A percentile compares a stretch with the other conserved stretches of the same genome.
phyloP scores from a whole-genome alignment of 2,113 vertebrate genomes.

The Pachycephala philippinensis region DNA sequence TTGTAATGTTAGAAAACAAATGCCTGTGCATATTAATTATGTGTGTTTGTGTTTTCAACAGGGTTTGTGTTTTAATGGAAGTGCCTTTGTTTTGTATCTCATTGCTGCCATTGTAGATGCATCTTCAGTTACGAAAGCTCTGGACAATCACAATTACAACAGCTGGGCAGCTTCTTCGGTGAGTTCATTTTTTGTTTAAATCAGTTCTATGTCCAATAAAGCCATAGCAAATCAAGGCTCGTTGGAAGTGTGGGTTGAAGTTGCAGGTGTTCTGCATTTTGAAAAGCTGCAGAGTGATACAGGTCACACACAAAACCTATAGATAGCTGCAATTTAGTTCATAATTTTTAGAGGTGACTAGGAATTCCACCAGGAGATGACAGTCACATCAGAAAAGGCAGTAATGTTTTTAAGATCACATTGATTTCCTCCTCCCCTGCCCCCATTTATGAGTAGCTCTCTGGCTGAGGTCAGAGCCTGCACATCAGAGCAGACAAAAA shows the following conservation, averaged over 20 bases:
- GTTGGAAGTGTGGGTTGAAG: not conserved
- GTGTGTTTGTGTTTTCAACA: slow-evolving; percentile 11
- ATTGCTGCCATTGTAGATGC: slow-evolving; percentile 81
- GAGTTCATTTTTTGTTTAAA: slow-evolving; percentile 55
- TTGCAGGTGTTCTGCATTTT: not conserved
- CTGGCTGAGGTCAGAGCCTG: not conserved
- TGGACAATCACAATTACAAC: slow-evolving; percentile 85
- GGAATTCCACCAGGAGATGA: not conserved
- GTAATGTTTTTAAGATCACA: not conserved
- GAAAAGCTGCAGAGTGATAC: not conserved
- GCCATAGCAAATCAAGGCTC: not conserved
- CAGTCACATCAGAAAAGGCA: not conserved
- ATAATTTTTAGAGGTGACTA: not conserved
- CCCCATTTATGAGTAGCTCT: not conserved
- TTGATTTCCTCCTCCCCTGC: not conserved
- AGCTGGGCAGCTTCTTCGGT: slow-evolving; percentile 91
- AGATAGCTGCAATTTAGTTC: not conserved
- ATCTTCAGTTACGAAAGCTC: slow-evolving; percentile 74
- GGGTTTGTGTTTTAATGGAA: slow-evolving; percentile 85
- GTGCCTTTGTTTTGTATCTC: slow-evolving; percentile 83
- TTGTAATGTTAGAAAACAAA: not conserved
- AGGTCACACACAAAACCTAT: not conserved
- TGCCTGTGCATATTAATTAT: not conserved
- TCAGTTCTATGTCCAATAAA: not conserved
- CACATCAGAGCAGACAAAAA: not conserved